A percentile compares a stretch with the other conserved stretches of the same genome.
Evolutionary conservation across 2,888 invertebrate species (phyloP).

Genomic region (Sphaerophoria rueppellii): DNA sequence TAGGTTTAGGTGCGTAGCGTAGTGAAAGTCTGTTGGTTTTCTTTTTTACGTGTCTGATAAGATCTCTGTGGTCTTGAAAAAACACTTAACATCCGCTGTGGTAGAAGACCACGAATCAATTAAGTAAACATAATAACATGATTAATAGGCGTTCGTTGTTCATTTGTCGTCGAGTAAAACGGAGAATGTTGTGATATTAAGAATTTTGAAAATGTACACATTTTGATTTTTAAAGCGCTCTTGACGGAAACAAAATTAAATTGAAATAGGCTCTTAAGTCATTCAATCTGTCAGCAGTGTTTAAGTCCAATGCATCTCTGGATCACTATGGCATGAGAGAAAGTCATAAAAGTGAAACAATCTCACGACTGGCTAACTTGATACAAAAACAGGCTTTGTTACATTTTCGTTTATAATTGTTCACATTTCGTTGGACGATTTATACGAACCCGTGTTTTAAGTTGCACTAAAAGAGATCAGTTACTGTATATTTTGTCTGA

Average conservation of each 20-base stretch:
- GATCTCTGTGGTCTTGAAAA: slow-evolving; percentile 13
- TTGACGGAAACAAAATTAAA: background rate
- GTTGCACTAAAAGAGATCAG: slow-evolving; percentile 48
- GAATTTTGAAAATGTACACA: slow-evolving; percentile 26
- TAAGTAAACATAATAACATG: background rate
- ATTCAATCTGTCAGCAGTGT: background rate
- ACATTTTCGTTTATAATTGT: slow-evolving; percentile 13
- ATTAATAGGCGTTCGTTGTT: background rate
- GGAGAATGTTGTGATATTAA: slow-evolving; percentile 3
- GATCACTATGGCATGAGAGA: slow-evolving; percentile 30
- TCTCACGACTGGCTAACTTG: slow-evolving; percentile 19
- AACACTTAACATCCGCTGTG: background rate
- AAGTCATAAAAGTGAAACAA: slow-evolving; percentile 41
- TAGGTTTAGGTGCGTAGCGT: background rate
- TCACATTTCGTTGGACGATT: slow-evolving; percentile 33
- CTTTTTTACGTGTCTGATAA: slow-evolving; percentile 9
- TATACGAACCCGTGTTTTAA: background rate
- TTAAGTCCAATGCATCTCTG: background rate
- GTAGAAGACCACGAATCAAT: background rate
- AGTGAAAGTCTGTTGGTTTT: slow-evolving; percentile 46
- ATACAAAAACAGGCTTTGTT: slow-evolving; percentile 13
- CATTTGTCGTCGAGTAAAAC: slow-evolving; percentile 22
- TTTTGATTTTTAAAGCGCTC: too few species aligned
- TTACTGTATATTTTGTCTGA: slow-evolving; percentile 9
- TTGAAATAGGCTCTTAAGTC: background rate